Evolutionary conservation across 2,888 invertebrate genomes (phyloP), one percentile per base, ranked within the genome.

Genomic region (Dynastes grantii): DNA sequence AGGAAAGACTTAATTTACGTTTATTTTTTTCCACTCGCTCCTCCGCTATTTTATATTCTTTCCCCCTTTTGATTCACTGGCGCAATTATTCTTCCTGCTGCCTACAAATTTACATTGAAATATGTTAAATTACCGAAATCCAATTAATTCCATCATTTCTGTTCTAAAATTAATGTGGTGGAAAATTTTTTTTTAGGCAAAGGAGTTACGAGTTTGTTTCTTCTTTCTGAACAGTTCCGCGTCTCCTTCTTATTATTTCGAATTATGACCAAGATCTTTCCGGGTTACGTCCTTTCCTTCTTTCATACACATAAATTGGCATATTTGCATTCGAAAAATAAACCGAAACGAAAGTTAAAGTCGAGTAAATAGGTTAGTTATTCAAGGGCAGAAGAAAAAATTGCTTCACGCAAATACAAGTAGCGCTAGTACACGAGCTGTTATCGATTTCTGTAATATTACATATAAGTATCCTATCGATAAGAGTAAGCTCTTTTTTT

Each of bases 41-140:
- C 16, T n/a, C 55, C 55, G 55, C 55, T 61, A 27, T 8, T 61
- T 22, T 29, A 61, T 29, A 29, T 61, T 61, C 29, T 9, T 61
- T 61, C 22, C 61, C 61, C 29, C 27, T 61, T 22, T 61, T 61
- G 61, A 61, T 61, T 61, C 22, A 61, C 29, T 29, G 6, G 1
- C 27, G 61, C 29, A 61, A 61, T 61, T 61, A 61, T 61, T 61
- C 61, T 27, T 29, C 29, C 61, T 22, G 29, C 61, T 22, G 9
- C 6, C n/a, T 61, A 61, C 61, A 29, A 61, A 61, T 61, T 61
- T 61, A 61, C 61, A 22, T 61, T 61, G 22, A 29, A 61, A 61
- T 61, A 61, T 29, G 61, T 22, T 61, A 61, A 61, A 61, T 61
- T 61, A 61, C 61, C 61, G 29, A 61, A 61, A 61, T 61, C 61